Evolutionary conservation across 2,797 vertebrate genomes (phyloP).

Genomic region (Sitta carolinensis): DNA sequence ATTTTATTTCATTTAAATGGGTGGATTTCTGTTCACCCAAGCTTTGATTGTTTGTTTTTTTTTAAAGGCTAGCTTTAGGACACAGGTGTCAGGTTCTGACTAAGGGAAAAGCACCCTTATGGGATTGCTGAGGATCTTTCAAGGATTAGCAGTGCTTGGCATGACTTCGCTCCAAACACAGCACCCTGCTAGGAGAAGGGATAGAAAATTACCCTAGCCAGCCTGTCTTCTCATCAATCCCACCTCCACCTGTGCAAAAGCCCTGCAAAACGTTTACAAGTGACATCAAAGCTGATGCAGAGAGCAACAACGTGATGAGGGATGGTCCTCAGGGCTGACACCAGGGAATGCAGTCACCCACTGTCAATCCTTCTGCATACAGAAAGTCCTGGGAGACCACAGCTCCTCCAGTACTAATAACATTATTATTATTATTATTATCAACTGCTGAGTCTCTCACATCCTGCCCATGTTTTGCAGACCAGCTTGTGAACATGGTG

Average conservation of each 20-base stretch:
- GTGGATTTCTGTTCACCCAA: neutral
- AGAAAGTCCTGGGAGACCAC: neutral
- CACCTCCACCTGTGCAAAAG: neutral
- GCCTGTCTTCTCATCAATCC: neutral
- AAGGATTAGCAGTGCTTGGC: neutral
- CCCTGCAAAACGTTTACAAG: neutral
- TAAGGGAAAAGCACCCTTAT: rapidly evolving
- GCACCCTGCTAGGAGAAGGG: neutral
- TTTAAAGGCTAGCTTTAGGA: neutral
- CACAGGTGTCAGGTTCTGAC: neutral
- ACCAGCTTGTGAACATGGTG: neutral
- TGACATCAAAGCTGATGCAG: neutral
- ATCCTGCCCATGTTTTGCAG: neutral
- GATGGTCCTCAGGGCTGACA: rapidly evolving
- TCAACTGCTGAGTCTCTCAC: neutral
- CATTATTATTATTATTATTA: neutral
- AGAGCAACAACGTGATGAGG: rapidly evolving
- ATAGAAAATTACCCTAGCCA: neutral
- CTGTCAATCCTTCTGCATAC: neutral
- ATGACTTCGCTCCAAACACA: neutral
- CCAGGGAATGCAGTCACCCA: neutral
- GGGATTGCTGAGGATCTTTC: neutral
- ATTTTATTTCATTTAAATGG: neutral
- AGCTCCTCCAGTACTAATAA: neutral
- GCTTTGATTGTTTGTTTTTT: neutral